Base-by-base conservation (phyloP, 1,140 invertebrate genomes). In the Wasmannia auropunctata region DNA sequence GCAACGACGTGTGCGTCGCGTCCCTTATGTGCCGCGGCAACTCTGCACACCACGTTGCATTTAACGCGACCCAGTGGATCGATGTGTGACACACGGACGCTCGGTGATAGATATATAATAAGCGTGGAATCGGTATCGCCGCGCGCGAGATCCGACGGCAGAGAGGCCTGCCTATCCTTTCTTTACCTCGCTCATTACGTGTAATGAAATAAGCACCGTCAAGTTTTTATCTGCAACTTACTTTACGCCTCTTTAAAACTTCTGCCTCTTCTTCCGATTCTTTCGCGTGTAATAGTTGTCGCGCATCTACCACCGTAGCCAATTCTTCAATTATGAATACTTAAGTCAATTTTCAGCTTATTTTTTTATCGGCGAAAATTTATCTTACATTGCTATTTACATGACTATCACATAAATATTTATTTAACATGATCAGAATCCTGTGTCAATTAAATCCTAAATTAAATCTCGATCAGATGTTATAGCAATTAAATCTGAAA, bases 31-130 rank as follows among this genome's bases (percentile, higher is more conserved):
- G 84, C 54, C 75, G 75, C 72, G 72, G 76, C 67, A 56, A 49
- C 63, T 51, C 62, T 43, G 70, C 90, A 90, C 93, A 93, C 91
- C 92, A 93, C 86, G 80, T 93, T 89, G 93, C 94, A 93, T 93
- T 94, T 94, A 93, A 94, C 93, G 92, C 91, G 91, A 91, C 86
- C 92, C 90, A 91, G 91, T 92, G 91, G 92, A 65, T 58, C 76
- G 79, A 83, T 83, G 79, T 83, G 54, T 83, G 79, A 83, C 67
- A 83, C 79, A 83, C 79, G 67, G 79, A 83, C 67, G 67, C 65
- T 43, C 79, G 79, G 25, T 72, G 40, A 72, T 83, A 46, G 65
- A 83, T 81, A 72, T 72, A 81, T 83, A 83, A 83, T 83, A 74
- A 83, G 79, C 79, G 79, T 83, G 51, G 79, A 81, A 72, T 83